phyloP scores from a whole-genome alignment of 2,113 vertebrate genomes.

The Calcarius ornatus region DNA sequence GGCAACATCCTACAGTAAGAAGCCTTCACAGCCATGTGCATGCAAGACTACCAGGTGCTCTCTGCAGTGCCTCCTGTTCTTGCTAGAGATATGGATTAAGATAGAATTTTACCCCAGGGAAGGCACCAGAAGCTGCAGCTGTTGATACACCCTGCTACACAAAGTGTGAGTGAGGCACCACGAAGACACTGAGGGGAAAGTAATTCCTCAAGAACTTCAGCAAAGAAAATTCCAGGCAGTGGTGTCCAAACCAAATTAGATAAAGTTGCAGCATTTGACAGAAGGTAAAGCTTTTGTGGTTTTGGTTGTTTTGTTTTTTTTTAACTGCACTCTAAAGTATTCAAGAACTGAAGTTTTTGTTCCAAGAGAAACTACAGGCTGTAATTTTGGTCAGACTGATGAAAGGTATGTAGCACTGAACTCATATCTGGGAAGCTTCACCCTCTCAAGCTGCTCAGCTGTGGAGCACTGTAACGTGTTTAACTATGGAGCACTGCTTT shows the following conservation, averaged over 20 bases:
- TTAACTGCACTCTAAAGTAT: neutral
- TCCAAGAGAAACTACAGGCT: neutral
- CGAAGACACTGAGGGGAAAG: neutral
- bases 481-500: fast-evolving
- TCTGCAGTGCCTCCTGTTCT: neutral
- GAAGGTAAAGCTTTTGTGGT: neutral
- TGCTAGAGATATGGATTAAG: neutral
- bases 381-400: neutral
- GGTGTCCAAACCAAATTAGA: neutral
- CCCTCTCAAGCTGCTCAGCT: neutral
- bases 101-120: neutral
- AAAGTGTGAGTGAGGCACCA: neutral
- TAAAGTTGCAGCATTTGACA: neutral
- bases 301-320: no score
- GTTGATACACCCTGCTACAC: fast-evolving
- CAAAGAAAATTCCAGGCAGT: neutral
- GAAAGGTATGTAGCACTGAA: neutral
- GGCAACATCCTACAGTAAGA: neutral
- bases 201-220: neutral
- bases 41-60: neutral
- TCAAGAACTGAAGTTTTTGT: neutral
- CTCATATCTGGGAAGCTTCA: neutral
- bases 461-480: neutral
- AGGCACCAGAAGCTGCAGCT: neutral
- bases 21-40: fast-evolving